Base-by-base conservation (phyloP, 2,797 vertebrate species). In the Syndactyla subalaris region DNA sequence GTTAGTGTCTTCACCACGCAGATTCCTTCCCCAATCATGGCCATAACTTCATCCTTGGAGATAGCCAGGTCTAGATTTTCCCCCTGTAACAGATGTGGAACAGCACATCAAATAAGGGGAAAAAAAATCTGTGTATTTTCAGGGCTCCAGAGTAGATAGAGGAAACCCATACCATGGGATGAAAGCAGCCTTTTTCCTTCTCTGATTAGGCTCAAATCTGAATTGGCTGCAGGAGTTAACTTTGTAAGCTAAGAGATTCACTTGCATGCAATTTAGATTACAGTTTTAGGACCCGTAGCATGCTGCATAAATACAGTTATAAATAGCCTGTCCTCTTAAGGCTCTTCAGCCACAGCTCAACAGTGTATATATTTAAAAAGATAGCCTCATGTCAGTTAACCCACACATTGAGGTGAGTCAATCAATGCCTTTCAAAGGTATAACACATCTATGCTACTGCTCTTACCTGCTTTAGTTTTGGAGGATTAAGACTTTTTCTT, bases 61-160 rank as follows among this genome's bases (percentile, higher is more conserved):
- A 99, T 99, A 12, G 99, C 99, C 71, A 99, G 97, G 97, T 99
- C 99, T 96, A 99, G 97, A 96, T 99, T 99, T 89, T 99, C 99
- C 4, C 99, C 99, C 99, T 99, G 95, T 76, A 97, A 97, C 2
- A 89, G 51, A 91, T 11, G 52, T 36, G 38, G 29, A 93, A 21
- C 4, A 62, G 38, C 43, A 62, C 34, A 77, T 81, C 51, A 86
- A 29, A 45, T 30, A 3, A 12, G 39, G 41, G 79, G 52, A 29
- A 76, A 66, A 90, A 36, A 9, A 10, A 70, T 9, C 43, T 65
- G 5, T 7, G 32, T n/a, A 21, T 32, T 84, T 14, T 51, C 51
- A 29, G 9, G 18, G 43, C 51, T 67, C 46, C 34, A 62, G 51
- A 75, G 46, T 34, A 55, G 16, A 14, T 8, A 22, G 8, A 80